A percentile compares a stretch with the other conserved stretches of the same genome.
Evolutionary conservation across 2,113 vertebrate genomes (phyloP).

Genomic region (Callipepla squamata): DNA sequence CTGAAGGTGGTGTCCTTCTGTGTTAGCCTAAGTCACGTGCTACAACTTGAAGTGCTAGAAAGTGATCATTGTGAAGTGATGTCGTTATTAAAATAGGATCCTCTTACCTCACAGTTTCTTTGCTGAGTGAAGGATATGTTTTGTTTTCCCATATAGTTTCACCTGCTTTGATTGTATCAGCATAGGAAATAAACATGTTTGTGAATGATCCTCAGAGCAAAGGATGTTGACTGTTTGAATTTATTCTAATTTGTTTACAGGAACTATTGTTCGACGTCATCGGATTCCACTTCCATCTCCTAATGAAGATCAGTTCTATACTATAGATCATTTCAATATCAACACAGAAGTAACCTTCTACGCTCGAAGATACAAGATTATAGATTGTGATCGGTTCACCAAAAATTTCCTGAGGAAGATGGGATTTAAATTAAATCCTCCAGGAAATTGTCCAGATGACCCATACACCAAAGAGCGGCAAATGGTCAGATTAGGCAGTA

Average conservation of each 20-base stretch:
- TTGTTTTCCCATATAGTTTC: neutral
- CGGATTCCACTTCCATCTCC: slow-evolving; percentile 88
- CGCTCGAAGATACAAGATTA: slow-evolving; percentile 84
- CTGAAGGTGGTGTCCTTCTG: neutral
- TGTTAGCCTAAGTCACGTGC: neutral
- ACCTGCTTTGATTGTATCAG: neutral
- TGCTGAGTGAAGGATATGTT: neutral
- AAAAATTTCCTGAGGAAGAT: slow-evolving; percentile 86
- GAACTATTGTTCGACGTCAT: slow-evolving; percentile 86
- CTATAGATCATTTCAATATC: slow-evolving; percentile 88
- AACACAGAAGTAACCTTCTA: slow-evolving; percentile 84
- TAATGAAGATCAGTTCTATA: slow-evolving; percentile 87
- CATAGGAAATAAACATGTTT: neutral
- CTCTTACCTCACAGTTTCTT: neutral
- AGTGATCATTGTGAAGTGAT: neutral
- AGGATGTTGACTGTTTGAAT: neutral
- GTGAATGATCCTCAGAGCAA: neutral
- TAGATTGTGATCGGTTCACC: slow-evolving; percentile 88
- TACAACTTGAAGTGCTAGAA: neutral
- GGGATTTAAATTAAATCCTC: slow-evolving; percentile 81
- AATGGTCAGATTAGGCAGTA: slow-evolving; percentile 76
- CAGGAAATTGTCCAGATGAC: slow-evolving; percentile 77
- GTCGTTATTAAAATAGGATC: neutral
- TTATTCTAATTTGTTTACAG: slow-evolving; percentile 66
- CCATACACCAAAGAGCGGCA: slow-evolving; percentile 79